A percentile compares a stretch with the other conserved stretches of the same genome.
Conservation (phyloP, 2,113 vertebrate genomes). For the Thinocorus orbignyianus region DNA sequence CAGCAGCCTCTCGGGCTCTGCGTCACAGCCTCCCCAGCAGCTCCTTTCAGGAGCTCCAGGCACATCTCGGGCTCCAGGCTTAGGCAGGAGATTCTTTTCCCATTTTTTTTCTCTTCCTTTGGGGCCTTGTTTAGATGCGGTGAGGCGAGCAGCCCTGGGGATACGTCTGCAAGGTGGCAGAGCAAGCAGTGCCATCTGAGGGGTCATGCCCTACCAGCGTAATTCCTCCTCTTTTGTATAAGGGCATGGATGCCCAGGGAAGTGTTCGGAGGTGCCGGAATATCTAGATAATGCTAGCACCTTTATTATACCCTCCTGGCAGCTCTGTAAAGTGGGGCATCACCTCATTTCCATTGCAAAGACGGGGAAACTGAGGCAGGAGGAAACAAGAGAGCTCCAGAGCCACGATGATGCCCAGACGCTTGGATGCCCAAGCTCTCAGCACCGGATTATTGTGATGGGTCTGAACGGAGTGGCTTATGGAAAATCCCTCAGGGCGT, state of each 20-base stretch:
- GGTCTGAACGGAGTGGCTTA: neutral
- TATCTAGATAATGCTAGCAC: neutral
- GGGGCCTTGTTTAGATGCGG: neutral
- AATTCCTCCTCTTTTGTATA: neutral
- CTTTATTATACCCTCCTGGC: neutral
- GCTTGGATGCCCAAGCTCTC: neutral
- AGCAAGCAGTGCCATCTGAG: neutral
- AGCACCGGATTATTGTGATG: neutral
- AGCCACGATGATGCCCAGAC: fast-evolving
- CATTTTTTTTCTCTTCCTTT: neutral
- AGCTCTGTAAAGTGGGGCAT: neutral
- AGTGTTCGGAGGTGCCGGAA: neutral
- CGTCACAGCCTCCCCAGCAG: neutral
- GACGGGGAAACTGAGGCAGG: neutral
- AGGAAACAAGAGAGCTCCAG: neutral
- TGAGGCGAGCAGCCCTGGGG: neutral
- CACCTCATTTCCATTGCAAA: neutral
- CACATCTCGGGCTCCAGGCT: neutral
- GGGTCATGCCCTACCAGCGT: neutral
- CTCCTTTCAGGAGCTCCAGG: neutral
- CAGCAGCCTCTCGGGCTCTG: neutral
- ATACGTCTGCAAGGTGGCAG: neutral
- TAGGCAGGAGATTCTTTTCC: neutral
- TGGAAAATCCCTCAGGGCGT: neutral
- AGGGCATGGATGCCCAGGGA: neutral